Conservation (phyloP, 1,140 invertebrate species). For the Philopotamus ludificatus region DNA sequence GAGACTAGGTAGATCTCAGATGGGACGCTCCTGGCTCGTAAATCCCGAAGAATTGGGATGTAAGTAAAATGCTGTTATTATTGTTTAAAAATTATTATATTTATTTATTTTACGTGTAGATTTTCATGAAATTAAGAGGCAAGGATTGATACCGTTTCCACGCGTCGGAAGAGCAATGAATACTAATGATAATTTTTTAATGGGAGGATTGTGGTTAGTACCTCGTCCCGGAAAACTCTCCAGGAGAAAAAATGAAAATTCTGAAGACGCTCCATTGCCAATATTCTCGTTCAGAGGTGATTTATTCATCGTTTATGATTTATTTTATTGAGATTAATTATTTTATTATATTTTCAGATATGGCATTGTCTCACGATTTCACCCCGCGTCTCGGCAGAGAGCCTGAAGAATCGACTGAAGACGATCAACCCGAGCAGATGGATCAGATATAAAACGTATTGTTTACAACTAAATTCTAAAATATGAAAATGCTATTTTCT, state of each 20-base stretch:
- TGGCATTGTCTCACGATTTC: conserved; percentile 29
- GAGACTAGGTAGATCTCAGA: conserved; percentile 55
- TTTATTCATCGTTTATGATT: neutral
- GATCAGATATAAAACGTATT: no score
- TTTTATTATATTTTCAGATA: neutral
- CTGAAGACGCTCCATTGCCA: conserved; percentile 11
- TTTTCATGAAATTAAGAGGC: conserved; percentile 48
- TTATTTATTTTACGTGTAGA: neutral
- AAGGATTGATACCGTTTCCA: conserved; percentile 53
- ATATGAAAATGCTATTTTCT: no score
- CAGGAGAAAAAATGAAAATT: conserved; percentile 39
- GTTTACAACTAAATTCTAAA: no score
- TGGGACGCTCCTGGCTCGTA: conserved; percentile 48
- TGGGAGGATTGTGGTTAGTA: conserved; percentile 59
- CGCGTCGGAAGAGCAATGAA: conserved; percentile 50
- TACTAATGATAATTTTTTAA: conserved; percentile 16
- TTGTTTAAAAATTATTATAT: conserved; percentile 3
- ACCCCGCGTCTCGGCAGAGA: conserved; percentile 41
- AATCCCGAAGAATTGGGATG: conserved; percentile 47
- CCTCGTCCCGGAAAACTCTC: conserved; percentile 54
- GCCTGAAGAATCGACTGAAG: conserved; percentile 35
- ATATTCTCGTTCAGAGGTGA: conserved; percentile 35
- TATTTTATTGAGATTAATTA: neutral
- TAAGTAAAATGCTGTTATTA: neutral
- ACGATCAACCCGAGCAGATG: no score